Percentiles rank a stretch among this genome's conserved stretches.
Evolutionary conservation across 2,888 invertebrate genomes (phyloP).

Genomic region (Drosophila cognata): DNA sequence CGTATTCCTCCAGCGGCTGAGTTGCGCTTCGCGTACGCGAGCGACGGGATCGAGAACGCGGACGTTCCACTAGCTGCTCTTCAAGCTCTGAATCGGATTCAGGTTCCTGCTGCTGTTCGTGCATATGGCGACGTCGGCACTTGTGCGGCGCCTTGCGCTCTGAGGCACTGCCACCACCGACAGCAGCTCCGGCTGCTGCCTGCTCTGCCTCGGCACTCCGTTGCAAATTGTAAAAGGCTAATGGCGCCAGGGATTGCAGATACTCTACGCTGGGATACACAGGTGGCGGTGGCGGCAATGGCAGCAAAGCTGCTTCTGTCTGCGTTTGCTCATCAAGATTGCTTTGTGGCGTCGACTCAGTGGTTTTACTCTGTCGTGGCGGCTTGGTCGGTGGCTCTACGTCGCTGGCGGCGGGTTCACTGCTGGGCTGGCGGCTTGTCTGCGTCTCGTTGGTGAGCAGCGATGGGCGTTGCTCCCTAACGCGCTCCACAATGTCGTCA

Average conservation of each 20-base stretch:
- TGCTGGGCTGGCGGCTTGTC: constrained; percentile 81
- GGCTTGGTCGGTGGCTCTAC: constrained; percentile 77
- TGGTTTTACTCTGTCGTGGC: constrained; percentile 68
- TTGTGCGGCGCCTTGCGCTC: constrained; percentile 83
- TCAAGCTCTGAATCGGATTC: constrained; percentile 83
- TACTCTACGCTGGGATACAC: constrained; percentile 85
- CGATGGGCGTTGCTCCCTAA: constrained; percentile 81
- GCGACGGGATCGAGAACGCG: constrained; percentile 84
- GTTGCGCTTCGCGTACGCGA: constrained; percentile 82
- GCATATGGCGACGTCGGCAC: constrained; percentile 86
- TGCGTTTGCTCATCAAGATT: constrained; percentile 82
- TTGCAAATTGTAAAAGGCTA: constrained; percentile 85
- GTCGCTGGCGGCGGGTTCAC: constrained; percentile 64
- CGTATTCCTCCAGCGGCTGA: constrained; percentile 83
- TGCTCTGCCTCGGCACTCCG: constrained; percentile 83
- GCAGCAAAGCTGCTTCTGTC: constrained; percentile 84
- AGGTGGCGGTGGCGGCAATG: constrained; percentile 85
- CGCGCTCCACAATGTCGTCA: constrained; percentile 87
- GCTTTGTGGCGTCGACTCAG: constrained; percentile 49
- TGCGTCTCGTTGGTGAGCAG: constrained; percentile 84
- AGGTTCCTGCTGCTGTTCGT: constrained; percentile 59
- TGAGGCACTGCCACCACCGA: constrained; percentile 44
- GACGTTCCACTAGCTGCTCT: constrained; percentile 86
- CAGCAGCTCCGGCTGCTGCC: constrained; percentile 62
- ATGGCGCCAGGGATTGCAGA: constrained; percentile 86